A percentile compares a stretch with the other conserved stretches of the same genome.
Conservation (phyloP, 1,140 invertebrate genomes). For the Leptoteleia sp. region DNA sequence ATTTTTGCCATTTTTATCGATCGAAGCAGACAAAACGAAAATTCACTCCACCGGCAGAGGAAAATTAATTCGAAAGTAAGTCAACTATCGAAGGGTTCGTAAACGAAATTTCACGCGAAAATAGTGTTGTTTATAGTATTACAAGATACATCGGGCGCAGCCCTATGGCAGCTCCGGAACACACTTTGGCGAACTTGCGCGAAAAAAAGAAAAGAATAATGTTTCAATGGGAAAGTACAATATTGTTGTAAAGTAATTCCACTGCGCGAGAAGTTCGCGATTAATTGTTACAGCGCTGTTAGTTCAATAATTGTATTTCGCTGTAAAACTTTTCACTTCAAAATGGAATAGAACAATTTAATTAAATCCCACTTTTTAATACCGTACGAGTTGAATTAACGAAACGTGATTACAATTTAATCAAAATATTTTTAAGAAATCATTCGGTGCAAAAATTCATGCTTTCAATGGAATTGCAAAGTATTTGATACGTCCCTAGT, state of each 20-base stretch:
- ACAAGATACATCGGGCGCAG: constrained; percentile 3
- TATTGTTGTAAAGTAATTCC: constrained; percentile 45
- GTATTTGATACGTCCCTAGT: no score
- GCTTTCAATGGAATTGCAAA: no score
- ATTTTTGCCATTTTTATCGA: not conserved
- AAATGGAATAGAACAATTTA: constrained; percentile 15
- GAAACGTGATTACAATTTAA: no score
- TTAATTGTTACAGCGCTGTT: constrained; percentile 47
- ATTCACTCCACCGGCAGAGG: no score
- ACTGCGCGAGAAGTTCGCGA: constrained; percentile 20
- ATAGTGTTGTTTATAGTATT: constrained; percentile 14
- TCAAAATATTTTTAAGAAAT: no score
- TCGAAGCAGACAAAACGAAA: not conserved
- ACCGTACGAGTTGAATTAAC: no score
- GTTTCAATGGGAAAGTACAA: constrained; percentile 36
- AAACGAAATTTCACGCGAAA: constrained; percentile 16
- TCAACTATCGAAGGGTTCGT: no score
- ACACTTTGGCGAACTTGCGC: constrained; percentile 22
- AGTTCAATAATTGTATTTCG: constrained; percentile 19
- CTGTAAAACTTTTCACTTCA: constrained; percentile 37
- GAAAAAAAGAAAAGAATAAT: constrained; percentile 21
- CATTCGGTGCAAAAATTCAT: no score
- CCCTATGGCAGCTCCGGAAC: constrained; percentile 10
- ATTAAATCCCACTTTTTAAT: no score
- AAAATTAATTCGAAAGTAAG: not conserved